A percentile compares a stretch with the other conserved stretches of the same genome.
These are phyloP conservation scores for Erannis defoliaria DNA, from an alignment of 2,888 invertebrate species.

Conservation along the genomic window DNA sequence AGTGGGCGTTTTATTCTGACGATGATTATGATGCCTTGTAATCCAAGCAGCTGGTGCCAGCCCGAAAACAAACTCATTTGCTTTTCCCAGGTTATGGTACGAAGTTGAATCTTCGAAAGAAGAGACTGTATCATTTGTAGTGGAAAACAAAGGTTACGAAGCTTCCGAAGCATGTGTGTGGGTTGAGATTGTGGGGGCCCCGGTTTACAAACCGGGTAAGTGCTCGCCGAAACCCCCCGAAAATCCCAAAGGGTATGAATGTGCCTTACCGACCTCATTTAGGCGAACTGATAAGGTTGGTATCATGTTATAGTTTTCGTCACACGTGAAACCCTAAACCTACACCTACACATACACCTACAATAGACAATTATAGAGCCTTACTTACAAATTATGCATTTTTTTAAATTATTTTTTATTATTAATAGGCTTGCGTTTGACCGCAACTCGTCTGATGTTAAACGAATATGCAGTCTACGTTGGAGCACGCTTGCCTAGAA, in stretches of 20 bases:
- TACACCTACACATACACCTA: too few species aligned
- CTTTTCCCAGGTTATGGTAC: conserved; percentile 1
- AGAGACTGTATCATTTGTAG: conserved; percentile 20
- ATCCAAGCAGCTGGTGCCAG: neutral
- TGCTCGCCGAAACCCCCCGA: neutral
- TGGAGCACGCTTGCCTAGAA: too few species aligned
- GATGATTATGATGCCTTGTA: too few species aligned
- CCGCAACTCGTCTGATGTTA: too few species aligned
- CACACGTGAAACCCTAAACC: too few species aligned
- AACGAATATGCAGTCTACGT: too few species aligned
- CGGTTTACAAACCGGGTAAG: conserved; percentile 33
- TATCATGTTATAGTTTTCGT: neutral
- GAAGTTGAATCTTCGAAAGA: conserved; percentile 9
- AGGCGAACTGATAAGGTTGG: conserved; percentile 47
- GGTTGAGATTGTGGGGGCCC: conserved; percentile 54
- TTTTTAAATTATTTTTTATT: too few species aligned
- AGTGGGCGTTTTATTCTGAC: too few species aligned
- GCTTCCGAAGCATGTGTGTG: conserved; percentile 56
- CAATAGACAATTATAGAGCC: too few species aligned
- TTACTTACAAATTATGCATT: too few species aligned
- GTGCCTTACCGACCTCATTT: conserved; percentile 53
- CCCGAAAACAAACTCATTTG: neutral
- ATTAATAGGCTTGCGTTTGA: too few species aligned
- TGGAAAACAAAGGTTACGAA: conserved; percentile 58
- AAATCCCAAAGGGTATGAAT: conserved; percentile 46